Evolutionary conservation across 2,888 invertebrate genomes (phyloP), one percentile per base, ranked within the genome.

Genomic region (Clistopyga incitator): DNA sequence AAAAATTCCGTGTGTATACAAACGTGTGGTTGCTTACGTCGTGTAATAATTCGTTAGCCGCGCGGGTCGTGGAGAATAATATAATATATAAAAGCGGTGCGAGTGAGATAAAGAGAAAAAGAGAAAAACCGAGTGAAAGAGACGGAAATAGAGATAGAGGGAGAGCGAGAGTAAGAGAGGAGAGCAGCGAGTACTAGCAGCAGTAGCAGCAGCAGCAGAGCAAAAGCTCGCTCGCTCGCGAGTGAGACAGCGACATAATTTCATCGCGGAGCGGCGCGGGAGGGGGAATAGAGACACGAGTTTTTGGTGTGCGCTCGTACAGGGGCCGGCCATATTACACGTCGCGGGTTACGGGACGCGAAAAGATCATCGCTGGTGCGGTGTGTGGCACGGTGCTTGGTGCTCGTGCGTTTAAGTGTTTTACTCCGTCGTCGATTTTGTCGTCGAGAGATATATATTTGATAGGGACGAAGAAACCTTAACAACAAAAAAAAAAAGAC

Each of bases 301-400:
- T 83, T 85, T 81, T 81, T 81, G 76, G 82, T 84, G 81, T 78
- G 78, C 80, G 81, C 78, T 83, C 84, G 87, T 83, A 86, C 79
- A 74, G 82, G 85, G 86, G 87, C 89, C 89, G 89, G 89, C 89
- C 90, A 89, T 90, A 89, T 88, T 90, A 88, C 87, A 86, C 80
- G 83, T 84, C 85, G 84, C 86, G 86, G 81, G 84, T 64, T 84
- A 75, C 83, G 85, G 68, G 81, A 75, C 76, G 72, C 80, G 81
- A 78, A 64, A 82, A 79, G 81, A 75, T 64, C 61, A 61, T 74
- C 72, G 72, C 72, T 61, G 61, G 72, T 34, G 75, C 61, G 75
- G 72, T 78, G 85, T 56, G 82, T 81, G 84, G 50, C 76, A 82
- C 71, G 80, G 85, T 84, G 86, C 84, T 52, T 45, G 67, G 45